Percentiles rank a stretch among this genome's conserved stretches.
Evolutionary conservation across 1,140 invertebrate species (phyloP).

Genomic region (Drosophila serrata): DNA sequence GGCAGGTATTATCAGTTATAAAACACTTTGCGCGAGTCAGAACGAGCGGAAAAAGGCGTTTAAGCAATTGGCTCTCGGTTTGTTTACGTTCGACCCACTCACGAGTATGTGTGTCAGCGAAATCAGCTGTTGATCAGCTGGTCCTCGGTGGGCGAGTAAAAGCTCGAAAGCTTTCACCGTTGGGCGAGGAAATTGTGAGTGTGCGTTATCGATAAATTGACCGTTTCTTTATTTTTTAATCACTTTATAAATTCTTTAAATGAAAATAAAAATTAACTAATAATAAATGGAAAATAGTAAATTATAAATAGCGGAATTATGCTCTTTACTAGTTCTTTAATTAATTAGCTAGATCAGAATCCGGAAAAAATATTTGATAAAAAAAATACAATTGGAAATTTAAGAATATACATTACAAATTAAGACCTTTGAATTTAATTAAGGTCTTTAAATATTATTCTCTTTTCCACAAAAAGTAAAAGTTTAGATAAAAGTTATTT

Average conservation of each 20-base stretch:
- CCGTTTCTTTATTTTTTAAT: background rate
- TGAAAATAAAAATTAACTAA: background rate
- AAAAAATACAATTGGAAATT: no score
- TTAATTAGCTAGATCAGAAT: background rate
- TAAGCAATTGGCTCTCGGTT: conserved; percentile 32
- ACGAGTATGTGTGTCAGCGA: conserved; percentile 17
- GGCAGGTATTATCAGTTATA: conserved; percentile 11
- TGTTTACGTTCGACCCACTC: conserved; percentile 33
- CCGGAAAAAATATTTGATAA: no score
- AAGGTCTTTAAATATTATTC: no score
- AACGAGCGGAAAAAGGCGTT: conserved; percentile 38
- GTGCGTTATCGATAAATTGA: conserved; percentile 8
- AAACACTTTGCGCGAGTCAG: conserved; percentile 28
- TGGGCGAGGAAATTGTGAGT: background rate
- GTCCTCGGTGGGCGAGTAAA: conserved; percentile 26
- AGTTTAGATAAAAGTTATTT: no score
- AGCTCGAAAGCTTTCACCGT: conserved; percentile 36
- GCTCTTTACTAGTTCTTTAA: background rate
- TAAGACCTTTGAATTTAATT: no score
- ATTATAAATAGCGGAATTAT: background rate
- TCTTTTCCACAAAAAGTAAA: no score
- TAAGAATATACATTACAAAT: no score
- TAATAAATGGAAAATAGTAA: no score
- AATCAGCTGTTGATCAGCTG: conserved; percentile 44
- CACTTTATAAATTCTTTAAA: background rate